A percentile compares a stretch with the other conserved stretches of the same genome.
phyloP scores from a whole-genome alignment of 1,140 invertebrate genomes.

The Neodiprion lecontei region DNA sequence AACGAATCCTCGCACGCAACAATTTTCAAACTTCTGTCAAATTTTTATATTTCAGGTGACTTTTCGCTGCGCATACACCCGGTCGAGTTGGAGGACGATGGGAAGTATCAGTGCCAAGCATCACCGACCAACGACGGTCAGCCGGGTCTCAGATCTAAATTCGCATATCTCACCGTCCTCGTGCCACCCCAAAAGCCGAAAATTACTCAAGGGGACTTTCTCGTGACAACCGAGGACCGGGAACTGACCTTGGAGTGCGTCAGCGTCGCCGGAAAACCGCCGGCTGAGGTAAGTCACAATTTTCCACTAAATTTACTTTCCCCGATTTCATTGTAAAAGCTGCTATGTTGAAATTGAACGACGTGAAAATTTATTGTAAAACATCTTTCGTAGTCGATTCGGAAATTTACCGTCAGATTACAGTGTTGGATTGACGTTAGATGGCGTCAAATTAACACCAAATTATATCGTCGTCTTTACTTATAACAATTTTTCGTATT shows the following conservation, averaged over 20 bases:
- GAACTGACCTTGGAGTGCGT: constrained; percentile 90
- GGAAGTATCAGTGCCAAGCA: constrained; percentile 90
- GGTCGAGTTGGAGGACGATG: constrained; percentile 89
- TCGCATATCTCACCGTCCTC: constrained; percentile 83
- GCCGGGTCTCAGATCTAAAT: constrained; percentile 80
- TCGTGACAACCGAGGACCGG: constrained; percentile 86
- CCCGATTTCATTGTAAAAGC: no score
- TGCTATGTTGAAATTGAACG: no score
- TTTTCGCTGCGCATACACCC: constrained; percentile 87
- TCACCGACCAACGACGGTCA: constrained; percentile 74
- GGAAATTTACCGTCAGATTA: no score
- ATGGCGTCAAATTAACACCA: no score
- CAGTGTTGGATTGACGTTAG: no score
- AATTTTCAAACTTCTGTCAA: neutral
- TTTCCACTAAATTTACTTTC: neutral
- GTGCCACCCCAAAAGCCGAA: constrained; percentile 89
- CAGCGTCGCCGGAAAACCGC: constrained; percentile 88
- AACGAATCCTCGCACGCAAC: neutral
- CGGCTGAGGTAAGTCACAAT: constrained; percentile 77
- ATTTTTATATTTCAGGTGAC: constrained; percentile 72
- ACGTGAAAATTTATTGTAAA: no score
- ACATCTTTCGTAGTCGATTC: no score
- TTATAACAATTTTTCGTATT: no score
- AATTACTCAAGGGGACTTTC: constrained; percentile 83
- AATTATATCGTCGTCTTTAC: no score